phyloP scores from a whole-genome alignment of 1,140 invertebrate species.

The Cydia fagiglandana region DNA sequence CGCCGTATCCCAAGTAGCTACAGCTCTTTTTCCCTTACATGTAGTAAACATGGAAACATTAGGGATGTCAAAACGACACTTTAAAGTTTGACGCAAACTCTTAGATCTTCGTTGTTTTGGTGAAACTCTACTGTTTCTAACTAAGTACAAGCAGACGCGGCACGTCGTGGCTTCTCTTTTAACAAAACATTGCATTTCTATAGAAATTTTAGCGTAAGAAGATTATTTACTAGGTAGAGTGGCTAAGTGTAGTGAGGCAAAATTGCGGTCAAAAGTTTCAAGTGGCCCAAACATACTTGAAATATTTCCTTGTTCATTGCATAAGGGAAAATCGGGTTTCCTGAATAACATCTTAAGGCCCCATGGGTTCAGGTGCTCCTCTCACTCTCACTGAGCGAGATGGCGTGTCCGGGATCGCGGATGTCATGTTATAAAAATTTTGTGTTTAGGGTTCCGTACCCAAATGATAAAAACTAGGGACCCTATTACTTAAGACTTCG shows the following conservation, averaged over 20 bases:
- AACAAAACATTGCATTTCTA: neutral
- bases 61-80: conserved; percentile 6
- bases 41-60: neutral
- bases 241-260: neutral
- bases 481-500: too few species aligned
- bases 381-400: too few species aligned
- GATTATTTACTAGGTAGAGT: neutral
- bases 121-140: neutral
- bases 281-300: too few species aligned
- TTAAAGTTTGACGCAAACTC: conserved; percentile 10
- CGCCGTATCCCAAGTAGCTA: neutral
- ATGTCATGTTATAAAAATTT: too few species aligned
- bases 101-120: neutral
- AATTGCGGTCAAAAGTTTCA: too few species aligned
- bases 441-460: too few species aligned
- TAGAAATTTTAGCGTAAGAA: neutral
- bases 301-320: too few species aligned
- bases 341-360: too few species aligned
- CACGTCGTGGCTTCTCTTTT: neutral
- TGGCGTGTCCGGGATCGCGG: too few species aligned
- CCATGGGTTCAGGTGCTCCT: too few species aligned
- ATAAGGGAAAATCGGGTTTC: too few species aligned
- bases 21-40: neutral
- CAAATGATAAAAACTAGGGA: too few species aligned
- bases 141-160: neutral